Evolutionary conservation across 2,797 vertebrate species (phyloP), one percentile per base, ranked within the genome.

Genomic region (Notamacropus eugenii): DNA sequence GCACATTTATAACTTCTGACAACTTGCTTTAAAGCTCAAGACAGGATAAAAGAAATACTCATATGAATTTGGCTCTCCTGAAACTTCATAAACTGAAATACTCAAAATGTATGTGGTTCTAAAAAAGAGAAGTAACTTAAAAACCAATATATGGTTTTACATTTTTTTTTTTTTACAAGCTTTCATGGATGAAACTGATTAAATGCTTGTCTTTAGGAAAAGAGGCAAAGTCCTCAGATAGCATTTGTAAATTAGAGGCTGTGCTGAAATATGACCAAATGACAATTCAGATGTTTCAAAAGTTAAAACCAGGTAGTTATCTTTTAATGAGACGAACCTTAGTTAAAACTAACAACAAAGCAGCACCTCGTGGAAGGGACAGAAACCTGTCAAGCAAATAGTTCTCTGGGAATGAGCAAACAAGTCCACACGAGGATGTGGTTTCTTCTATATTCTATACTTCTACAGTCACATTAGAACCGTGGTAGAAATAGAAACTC

Each of bases 41-140:
- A 57, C 54, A 96, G 34, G 57, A 91, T 96, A 92, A 92, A 94
- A 93, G 92, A 14, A 90, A 90, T 67, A 93, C 92, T 90, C 22
- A 74, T 5, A 57, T 40, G 91, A 19, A 82, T 55, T 62, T 95
- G 97, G 98, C 56, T 96, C 97, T 98, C 90, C 91, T 92, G 50
- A 97, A 97, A 96, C 57, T 97, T 96, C 50, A 1, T 28, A 46
- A 98, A 56, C 87, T 58, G 95, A 95, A 91, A 92, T 59, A 91
- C 34, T n/a, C 54, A 92, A 58, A 94, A 96, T 29, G 62, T n/a
- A 95, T 59, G 24, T 46, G 94, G 34, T 90, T 28, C 19, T 40
- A 46, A 0, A 56, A 67, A 92, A 82, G 55, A 46, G 67, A 40
- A n/a, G 31, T 10, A 46, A 24, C 74, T 87, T 46, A 27, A 87